Evolutionary conservation across 1,140 invertebrate species (phyloP).

Genomic region (Babylonia areolata): DNA sequence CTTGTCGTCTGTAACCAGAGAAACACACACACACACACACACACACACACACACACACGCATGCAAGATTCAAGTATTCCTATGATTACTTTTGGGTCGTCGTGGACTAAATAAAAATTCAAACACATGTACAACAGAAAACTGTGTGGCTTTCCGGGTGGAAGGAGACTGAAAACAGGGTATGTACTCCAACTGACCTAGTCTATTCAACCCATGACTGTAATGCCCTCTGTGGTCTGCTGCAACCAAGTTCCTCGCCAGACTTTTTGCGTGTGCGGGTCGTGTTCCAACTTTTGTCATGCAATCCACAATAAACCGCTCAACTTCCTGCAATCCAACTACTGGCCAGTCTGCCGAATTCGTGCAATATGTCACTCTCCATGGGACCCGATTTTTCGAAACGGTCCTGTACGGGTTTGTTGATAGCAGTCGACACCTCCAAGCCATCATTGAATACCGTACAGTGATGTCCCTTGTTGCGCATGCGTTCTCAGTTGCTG

Average conservation of each 20-base stretch:
- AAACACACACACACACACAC: too few relatives aligned
- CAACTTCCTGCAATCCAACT: slow-evolving; percentile 28
- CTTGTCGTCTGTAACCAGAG: too few relatives aligned
- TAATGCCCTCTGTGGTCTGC: slow-evolving; percentile 92
- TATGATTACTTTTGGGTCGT: too few relatives aligned
- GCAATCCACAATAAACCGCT: slow-evolving; percentile 40
- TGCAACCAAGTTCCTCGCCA: slow-evolving; percentile 86
- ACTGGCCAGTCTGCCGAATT: slow-evolving; percentile 17
- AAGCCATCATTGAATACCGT: not conserved
- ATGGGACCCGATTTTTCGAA: not conserved
- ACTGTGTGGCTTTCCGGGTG: too few relatives aligned
- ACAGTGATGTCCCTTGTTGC: slow-evolving; percentile 9
- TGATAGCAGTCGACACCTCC: slow-evolving; percentile 4
- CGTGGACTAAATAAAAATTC: too few relatives aligned
- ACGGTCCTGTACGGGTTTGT: not conserved
- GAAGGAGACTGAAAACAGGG: too few relatives aligned
- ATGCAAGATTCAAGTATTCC: too few relatives aligned
- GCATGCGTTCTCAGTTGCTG: not conserved
- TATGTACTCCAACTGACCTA: slow-evolving; percentile 26
- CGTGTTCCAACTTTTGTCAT: slow-evolving; percentile 79
- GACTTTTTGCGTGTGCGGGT: slow-evolving; percentile 80
- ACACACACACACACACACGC: too few relatives aligned
- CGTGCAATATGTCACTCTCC: not conserved
- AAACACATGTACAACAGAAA: too few relatives aligned
- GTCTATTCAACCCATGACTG: slow-evolving; percentile 85